Percentiles rank a stretch among this genome's conserved stretches.
phyloP scores from a whole-genome alignment of 2,113 vertebrate genomes.

The Trachemys scripta region DNA sequence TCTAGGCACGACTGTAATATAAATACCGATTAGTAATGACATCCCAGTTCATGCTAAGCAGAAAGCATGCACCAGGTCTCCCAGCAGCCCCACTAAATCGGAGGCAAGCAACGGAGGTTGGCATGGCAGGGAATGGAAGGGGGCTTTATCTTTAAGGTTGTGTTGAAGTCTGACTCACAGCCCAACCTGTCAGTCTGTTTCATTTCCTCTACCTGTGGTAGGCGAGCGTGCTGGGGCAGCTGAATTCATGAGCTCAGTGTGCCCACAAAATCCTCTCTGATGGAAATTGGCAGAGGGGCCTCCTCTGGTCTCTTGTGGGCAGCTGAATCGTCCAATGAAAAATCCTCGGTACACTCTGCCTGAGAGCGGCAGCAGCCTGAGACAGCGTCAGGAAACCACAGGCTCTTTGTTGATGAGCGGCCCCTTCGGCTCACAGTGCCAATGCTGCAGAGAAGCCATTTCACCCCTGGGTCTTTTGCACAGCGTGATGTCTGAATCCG shows the following conservation, averaged over 20 bases:
- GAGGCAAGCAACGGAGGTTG: not conserved
- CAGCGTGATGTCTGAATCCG: not conserved
- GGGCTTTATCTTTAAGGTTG: not conserved
- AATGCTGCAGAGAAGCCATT: not conserved
- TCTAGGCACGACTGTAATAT: not conserved
- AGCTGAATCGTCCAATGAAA: not conserved
- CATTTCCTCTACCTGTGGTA: not conserved
- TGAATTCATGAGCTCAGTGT: not conserved
- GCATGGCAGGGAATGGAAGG: not conserved
- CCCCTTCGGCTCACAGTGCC: not conserved
- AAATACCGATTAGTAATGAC: not conserved
- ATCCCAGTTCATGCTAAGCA: not conserved
- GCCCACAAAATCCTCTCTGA: not conserved
- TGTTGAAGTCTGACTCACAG: not conserved
- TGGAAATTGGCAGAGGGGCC: not conserved
- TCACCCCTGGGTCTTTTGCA: not conserved
- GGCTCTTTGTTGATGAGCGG: not conserved
- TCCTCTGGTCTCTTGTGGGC: not conserved
- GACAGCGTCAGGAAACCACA: not conserved
- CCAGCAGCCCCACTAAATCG: not conserved
- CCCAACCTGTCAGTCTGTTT: not conserved
- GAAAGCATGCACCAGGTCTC: not conserved
- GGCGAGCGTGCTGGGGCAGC: not conserved
- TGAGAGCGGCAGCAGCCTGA: not conserved
- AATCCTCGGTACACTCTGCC: not conserved